phyloP scores from a whole-genome alignment of 2,888 invertebrate species.

The Netelia melanura region DNA sequence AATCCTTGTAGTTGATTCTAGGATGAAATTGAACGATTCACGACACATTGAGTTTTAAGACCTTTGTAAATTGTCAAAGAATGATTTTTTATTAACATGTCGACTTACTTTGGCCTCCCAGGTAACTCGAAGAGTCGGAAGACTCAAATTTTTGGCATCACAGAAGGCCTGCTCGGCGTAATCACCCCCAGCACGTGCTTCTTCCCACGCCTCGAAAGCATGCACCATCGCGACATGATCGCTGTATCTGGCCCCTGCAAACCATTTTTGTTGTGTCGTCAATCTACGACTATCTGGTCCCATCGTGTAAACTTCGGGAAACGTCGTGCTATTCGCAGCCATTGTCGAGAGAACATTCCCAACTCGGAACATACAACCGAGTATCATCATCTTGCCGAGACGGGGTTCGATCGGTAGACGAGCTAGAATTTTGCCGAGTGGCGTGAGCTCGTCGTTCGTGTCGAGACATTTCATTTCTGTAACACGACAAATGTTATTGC shows the following conservation, averaged over 20 bases:
- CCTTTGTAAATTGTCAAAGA: not conserved
- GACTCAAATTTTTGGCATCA: constrained; percentile 95
- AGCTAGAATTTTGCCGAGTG: constrained; percentile 96
- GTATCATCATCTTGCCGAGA: constrained; percentile 98
- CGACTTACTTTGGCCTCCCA: constrained; percentile 92
- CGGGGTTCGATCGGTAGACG: constrained; percentile 98
- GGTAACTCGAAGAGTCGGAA: constrained; percentile 95
- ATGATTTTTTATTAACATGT: no score
- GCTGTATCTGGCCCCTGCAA: constrained; percentile 94
- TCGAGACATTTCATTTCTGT: constrained; percentile 97
- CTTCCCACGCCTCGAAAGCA: constrained; percentile 95
- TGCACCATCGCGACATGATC: constrained; percentile 98
- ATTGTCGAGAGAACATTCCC: constrained; percentile 97
- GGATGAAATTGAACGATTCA: not conserved
- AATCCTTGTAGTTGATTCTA: constrained; percentile 89
- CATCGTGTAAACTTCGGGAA: constrained; percentile 96
- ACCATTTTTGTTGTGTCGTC: constrained; percentile 93
- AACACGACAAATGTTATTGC: constrained; percentile 35
- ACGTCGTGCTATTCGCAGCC: constrained; percentile 97
- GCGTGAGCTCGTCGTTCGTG: constrained; percentile 94
- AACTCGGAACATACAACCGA: constrained; percentile 95
- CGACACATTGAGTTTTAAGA: not conserved
- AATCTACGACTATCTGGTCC: constrained; percentile 91
- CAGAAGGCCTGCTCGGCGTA: constrained; percentile 94
- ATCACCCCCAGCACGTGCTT: constrained; percentile 89